These are phyloP conservation scores for Campopleginae sp. DNA, from an alignment of 2,888 invertebrate genomes.

Conservation along the genomic window DNA sequence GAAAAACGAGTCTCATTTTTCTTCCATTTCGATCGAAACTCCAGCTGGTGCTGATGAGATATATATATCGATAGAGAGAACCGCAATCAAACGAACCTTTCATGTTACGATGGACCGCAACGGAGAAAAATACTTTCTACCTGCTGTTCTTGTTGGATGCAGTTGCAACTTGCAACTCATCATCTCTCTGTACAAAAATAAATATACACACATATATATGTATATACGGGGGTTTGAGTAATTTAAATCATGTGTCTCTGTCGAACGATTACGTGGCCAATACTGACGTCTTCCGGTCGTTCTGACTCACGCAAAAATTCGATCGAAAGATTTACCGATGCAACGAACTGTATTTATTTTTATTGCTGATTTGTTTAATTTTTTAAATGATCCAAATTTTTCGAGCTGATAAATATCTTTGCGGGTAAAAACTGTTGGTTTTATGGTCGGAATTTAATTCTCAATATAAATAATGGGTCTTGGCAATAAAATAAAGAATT, in stretches of 20 bases:
- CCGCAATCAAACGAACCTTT: conserved; percentile 13
- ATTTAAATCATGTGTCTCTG: conserved; percentile 42
- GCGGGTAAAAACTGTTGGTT: no score
- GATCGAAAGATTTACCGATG: neutral
- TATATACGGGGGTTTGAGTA: conserved; percentile 20
- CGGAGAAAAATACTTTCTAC: conserved; percentile 42
- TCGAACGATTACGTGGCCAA: neutral
- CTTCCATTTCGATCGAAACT: neutral
- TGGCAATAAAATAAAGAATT: no score
- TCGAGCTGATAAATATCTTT: no score
- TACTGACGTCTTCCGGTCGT: conserved; percentile 54
- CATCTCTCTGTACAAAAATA: neutral
- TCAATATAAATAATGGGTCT: no score
- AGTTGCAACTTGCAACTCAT: conserved; percentile 13
- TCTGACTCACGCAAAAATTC: conserved; percentile 17
- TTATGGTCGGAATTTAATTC: no score
- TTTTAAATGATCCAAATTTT: no score
- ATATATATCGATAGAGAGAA: conserved; percentile 2
- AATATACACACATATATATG: neutral
- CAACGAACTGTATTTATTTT: no score
- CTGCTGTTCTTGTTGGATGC: conserved; percentile 16
- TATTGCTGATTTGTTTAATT: no score
- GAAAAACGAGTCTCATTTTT: neutral
- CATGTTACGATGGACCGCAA: conserved; percentile 8
- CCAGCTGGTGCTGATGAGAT: neutral